Conservation (phyloP, 2,113 vertebrate genomes). For the Chionodraco myersi region DNA sequence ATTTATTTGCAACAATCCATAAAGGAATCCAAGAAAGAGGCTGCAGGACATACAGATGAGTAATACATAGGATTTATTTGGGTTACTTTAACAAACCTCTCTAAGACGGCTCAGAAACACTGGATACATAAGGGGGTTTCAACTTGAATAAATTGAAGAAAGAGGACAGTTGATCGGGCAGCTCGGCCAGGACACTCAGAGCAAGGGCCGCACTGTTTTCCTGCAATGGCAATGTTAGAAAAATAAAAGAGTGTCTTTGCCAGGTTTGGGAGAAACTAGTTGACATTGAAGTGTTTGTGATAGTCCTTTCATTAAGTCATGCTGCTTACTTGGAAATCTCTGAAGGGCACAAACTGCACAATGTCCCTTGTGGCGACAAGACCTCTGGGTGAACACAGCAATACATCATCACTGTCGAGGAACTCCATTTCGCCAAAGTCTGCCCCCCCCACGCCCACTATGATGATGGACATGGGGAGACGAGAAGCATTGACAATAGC, state of each 20-base stretch:
- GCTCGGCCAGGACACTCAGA: constrained; percentile 94
- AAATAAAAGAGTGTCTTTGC: not conserved
- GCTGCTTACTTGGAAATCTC: constrained; percentile 91
- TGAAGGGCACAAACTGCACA: constrained; percentile 97
- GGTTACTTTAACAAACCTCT: constrained; percentile 8
- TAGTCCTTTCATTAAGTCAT: not conserved
- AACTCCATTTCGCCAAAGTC: constrained; percentile 94
- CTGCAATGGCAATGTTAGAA: constrained; percentile 67
- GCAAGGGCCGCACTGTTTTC: constrained; percentile 87
- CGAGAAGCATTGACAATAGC: constrained; percentile 91
- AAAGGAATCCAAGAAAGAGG: not conserved
- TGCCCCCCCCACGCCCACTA: constrained; percentile 91
- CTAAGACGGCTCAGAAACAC: constrained; percentile 55
- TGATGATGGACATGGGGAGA: constrained; percentile 95
- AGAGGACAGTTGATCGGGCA: constrained; percentile 93
- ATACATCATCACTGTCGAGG: constrained; percentile 90
- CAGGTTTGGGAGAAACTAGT: not conserved
- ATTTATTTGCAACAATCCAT: not conserved
- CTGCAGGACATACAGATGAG: not conserved
- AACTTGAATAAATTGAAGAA: constrained; percentile 94
- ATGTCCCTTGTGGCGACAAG: constrained; percentile 92
- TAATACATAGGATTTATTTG: not conserved
- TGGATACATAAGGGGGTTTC: constrained; percentile 85
- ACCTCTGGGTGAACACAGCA: constrained; percentile 83
- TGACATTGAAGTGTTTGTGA: not conserved